Base-by-base conservation (phyloP, 2,888 invertebrate genomes). In the Drosophila bunnanda region DNA sequence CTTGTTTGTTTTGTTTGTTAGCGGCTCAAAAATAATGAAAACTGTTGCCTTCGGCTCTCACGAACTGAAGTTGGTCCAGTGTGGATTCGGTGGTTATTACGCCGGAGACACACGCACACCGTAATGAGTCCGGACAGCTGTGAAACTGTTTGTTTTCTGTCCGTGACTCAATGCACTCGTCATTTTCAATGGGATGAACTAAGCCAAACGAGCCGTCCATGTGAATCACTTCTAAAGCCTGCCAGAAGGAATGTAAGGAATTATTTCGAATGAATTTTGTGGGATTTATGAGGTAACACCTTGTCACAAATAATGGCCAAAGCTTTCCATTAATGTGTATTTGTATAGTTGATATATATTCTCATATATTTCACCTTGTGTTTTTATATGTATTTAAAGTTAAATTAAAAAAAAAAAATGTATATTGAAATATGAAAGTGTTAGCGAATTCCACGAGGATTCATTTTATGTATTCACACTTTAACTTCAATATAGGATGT, bases 1-100 rank as follows among this genome's bases (percentile, higher is more conserved):
- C 85, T 82, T 81, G 85, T 86, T 85, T 78, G 78, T 80, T 76
- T 79, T 76, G 48, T 53, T 81, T 56, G 72, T 54, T 65, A 17
- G 52, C 53, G 22, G 41, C 17, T 36, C 10, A 25, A 15, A 44
- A 13, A 20, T 25, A 43, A 43, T 13, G 22, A 44, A 46, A 46
- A 28, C 38, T 8, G 12, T 70, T 60, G 67, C 75, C 64, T 67
- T 72, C 58, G 64, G 72, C 67, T 72, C 67, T 66, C 66, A 60
- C 65, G 57, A 72, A 59, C 59, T 53, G n/a, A 53, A 54, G 67
- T 67, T 66, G 61, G 62, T 66, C 60, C 56, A 56, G 44, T 46
- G 53, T 32, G 61, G 56, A 32, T 41, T 50, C 15, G 38, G 25
- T 12, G 53, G 39, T 34, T 52, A 44, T 38, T 61, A 54, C 62